Base-by-base conservation (phyloP, 2,113 vertebrate genomes). In the Uropsilus gracilis region DNA sequence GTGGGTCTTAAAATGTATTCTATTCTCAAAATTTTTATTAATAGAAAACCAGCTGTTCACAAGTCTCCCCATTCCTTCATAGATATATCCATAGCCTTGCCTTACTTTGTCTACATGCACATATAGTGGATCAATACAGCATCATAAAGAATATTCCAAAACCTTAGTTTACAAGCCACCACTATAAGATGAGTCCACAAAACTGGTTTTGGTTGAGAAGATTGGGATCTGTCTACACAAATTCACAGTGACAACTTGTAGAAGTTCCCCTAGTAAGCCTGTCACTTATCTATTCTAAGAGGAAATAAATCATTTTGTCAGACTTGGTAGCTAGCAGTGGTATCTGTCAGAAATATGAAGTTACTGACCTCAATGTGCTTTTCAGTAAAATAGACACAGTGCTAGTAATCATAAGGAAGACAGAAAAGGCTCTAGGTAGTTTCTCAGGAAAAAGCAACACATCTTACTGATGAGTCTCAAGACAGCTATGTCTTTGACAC, bases 301-400 rank as follows among this genome's bases (percentile, higher is more conserved):
- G 63, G 59, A 95, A 91, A 89, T 85, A 95, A 91, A 89, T 85
- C 59, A 44, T 46, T 55, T 72, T 89, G 84, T 84, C 85, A 95
- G 34, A 46, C 9, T 28, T 14, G 46, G 72, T 48, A 89, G 71
- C 28, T 55, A 37, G 46, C 14, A 73, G 32, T 26, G 44, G 18
- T 24, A 24, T 61, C 61, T 92, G 18, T 24, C 88, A 91, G 80
- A 83, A 89, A 77, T 42, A 22, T 46, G 4, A 86, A 83, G 37
- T 8, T 50, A 32, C 68, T 50, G 2, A 34, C n/a, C 34, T 94
- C 55, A 86, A 76, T 6, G 83, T 42, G 72, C 63, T 42, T 89
- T 83, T 50, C 46, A 86, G 61, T 44, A 63, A 86, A 46, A 59
- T 46, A 83, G 55, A 72, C 37, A 11, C 32, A 20, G 32, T 73